Base-by-base conservation (phyloP, 2,113 vertebrate genomes). In the Aramus guarauna region DNA sequence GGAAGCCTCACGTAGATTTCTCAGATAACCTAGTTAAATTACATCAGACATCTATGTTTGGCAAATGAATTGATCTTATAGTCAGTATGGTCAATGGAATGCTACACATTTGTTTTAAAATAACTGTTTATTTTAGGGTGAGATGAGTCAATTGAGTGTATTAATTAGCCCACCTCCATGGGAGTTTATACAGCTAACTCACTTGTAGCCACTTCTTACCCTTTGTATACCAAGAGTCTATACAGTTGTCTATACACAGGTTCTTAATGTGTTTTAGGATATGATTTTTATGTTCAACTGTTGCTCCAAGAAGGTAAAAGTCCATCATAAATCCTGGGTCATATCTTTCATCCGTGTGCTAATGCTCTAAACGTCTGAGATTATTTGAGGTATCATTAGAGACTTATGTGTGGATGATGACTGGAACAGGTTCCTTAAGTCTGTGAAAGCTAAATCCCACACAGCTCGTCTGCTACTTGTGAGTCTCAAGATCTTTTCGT, bases 341-440 rank as follows among this genome's bases (percentile, higher is more conserved):
- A 18, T 32, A 27, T 18, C 2, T 66, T 66, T 81, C 21, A 48
- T 48, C 22, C 4, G 5, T 62, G 1, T 1, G 0, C 7, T 47
- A 16, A 9, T 72, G 15, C 5, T 84, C 21, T 18, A 53, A 12
- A 62, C 12, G 5, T 47, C 48, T 56, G 15, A 68, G 5, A 9
- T 52, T 92, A 34, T 74, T 52, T 88, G 64, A 78, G 6, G 7
- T 53, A 52, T 8, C 6, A 8, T 74, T 69, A 60, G 16, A 34
- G 58, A 9, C 4, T 48, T 56, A 16, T 15, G 4, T 12, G 8
- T n/a, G 15, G 24, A 60, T 71, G 36, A 37, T 53, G 36, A 60
- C 52, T 53, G 52, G 52, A 88, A 64, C 15, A 52, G 37, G 34
- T 53, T 58, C 16, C 9, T 66, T 60, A 79, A 48, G 13, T 18